phyloP scores from a whole-genome alignment of 2,113 vertebrate species.

The Eubucco bourcierii region DNA sequence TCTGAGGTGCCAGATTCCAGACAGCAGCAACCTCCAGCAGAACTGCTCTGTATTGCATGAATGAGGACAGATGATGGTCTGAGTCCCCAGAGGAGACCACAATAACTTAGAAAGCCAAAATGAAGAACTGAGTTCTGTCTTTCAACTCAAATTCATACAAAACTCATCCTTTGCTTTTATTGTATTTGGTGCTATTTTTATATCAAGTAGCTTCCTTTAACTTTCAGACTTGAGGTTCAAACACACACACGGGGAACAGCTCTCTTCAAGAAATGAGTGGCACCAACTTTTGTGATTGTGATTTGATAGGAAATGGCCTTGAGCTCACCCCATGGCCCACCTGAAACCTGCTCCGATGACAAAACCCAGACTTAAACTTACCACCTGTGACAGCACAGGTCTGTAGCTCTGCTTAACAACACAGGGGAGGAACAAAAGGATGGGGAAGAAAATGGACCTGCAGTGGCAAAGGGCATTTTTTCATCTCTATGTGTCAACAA shows the following conservation, averaged over 20 bases:
- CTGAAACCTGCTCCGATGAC: neutral
- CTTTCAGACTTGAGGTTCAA: neutral
- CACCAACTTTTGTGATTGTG: neutral
- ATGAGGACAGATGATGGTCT: fast-evolving
- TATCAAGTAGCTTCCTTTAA: neutral
- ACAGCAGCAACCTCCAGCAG: neutral
- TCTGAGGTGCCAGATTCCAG: neutral
- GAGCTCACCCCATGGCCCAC: neutral
- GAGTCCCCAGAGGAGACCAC: neutral
- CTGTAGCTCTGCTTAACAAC: neutral
- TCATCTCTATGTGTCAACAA: fast-evolving
- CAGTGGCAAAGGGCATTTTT: neutral
- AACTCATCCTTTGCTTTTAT: neutral
- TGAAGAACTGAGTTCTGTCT: neutral
- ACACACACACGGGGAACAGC: neutral
- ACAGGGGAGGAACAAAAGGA: neutral
- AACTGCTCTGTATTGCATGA: neutral
- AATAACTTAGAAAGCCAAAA: neutral
- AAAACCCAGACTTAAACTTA: neutral
- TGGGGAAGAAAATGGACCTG: neutral
- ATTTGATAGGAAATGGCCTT: neutral
- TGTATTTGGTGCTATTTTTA: neutral
- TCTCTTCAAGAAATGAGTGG: neutral
- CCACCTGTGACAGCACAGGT: neutral
- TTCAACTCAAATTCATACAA: neutral